phyloP scores from a whole-genome alignment of 1,140 invertebrate genomes.

The Paraescarpia echinospica region DNA sequence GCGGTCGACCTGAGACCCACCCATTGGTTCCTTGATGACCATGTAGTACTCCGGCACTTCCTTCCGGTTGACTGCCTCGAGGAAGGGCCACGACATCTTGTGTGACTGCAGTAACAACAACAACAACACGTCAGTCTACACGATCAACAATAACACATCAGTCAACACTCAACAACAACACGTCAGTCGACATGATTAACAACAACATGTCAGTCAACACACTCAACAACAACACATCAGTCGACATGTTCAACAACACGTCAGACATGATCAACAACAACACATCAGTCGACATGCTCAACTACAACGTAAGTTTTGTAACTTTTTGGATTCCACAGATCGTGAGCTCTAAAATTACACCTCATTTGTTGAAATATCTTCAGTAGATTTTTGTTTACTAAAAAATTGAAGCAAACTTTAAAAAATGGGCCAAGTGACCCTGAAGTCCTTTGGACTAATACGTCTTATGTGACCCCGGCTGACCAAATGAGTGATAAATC shows the following conservation, averaged over 20 bases:
- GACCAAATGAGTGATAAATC: too few relatives aligned
- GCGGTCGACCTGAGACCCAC: slow-evolving; percentile 64
- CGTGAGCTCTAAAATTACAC: too few relatives aligned
- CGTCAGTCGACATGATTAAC: not conserved
- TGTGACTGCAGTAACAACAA: slow-evolving; percentile 47
- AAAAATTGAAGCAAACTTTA: too few relatives aligned
- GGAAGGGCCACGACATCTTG: slow-evolving; percentile 90
- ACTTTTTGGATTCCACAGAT: too few relatives aligned
- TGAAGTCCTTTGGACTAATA: too few relatives aligned
- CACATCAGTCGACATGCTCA: too few relatives aligned
- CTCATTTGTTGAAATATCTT: too few relatives aligned
- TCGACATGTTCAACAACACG: not conserved
- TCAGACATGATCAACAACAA: not conserved
- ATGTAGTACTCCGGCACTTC: slow-evolving; percentile 97
- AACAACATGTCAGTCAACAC: slow-evolving; percentile 16
- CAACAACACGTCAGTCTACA: not conserved
- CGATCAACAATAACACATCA: slow-evolving; percentile 14
- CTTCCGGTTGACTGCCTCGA: slow-evolving; percentile 91
- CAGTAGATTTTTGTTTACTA: too few relatives aligned
- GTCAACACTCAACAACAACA: slow-evolving; percentile 4
- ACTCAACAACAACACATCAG: not conserved
- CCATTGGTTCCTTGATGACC: slow-evolving; percentile 98
- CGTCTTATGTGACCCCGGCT: too few relatives aligned
- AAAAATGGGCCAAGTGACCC: too few relatives aligned
- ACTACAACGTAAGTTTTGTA: too few relatives aligned